Conservation (phyloP, 1,140 invertebrate species). For the Calliopsis andreniformis region DNA sequence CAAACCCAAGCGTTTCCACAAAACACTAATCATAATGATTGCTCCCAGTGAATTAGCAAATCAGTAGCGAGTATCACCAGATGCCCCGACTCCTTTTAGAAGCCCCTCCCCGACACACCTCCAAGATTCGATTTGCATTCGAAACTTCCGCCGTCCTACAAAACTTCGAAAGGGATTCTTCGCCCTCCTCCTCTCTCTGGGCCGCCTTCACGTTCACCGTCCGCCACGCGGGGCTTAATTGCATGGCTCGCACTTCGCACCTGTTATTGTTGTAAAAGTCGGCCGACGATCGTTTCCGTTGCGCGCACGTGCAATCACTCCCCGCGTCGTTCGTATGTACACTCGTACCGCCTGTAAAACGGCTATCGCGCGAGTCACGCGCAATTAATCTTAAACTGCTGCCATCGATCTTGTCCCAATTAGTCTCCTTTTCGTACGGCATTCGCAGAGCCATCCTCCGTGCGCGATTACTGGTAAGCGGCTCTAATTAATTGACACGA, state of each 20-base stretch:
- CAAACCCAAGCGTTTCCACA: too few species aligned
- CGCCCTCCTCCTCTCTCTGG: slow-evolving; percentile 28
- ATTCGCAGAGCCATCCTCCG: background rate
- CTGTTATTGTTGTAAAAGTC: slow-evolving; percentile 40
- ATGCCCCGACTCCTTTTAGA: too few species aligned
- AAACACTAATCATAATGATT: too few species aligned
- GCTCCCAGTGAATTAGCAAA: too few species aligned
- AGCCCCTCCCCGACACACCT: too few species aligned
- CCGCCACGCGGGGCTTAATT: slow-evolving; percentile 2
- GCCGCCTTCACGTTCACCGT: background rate
- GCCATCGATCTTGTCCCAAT: slow-evolving; percentile 24
- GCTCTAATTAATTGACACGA: slow-evolving; percentile 19
- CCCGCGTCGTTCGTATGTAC: background rate
- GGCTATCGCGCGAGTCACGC: slow-evolving; percentile 26
- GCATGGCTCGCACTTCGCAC: slow-evolving; percentile 1
- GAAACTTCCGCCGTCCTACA: too few species aligned
- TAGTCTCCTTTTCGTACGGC: background rate
- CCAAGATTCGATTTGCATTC: too few species aligned
- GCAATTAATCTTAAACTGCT: slow-evolving; percentile 21
- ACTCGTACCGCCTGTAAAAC: background rate
- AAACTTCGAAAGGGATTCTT: slow-evolving; percentile 34
- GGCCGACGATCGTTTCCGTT: slow-evolving; percentile 5
- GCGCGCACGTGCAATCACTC: background rate
- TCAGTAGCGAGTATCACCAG: too few species aligned
- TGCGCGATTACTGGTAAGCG: background rate